phyloP scores from a whole-genome alignment of 2,113 vertebrate genomes.

The Papio anubis region DNA sequence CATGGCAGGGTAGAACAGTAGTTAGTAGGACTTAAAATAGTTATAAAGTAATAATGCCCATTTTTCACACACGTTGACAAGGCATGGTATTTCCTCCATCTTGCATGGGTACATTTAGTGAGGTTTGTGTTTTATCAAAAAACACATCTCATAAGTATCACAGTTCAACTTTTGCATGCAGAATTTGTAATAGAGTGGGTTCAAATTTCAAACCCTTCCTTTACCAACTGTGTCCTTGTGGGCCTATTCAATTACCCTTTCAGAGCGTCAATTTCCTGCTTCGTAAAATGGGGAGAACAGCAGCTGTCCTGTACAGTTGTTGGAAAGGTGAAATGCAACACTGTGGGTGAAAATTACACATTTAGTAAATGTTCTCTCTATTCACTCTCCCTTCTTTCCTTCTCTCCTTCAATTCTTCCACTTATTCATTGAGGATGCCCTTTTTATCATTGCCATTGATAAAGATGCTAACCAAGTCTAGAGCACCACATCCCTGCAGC shows the following conservation, averaged over 20 bases:
- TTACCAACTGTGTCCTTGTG: not conserved
- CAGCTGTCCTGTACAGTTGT: not conserved
- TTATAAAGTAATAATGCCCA: not conserved
- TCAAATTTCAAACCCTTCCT: not conserved
- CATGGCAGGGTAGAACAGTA: not conserved
- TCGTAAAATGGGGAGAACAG: not conserved
- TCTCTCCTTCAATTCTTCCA: not conserved
- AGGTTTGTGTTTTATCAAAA: not conserved
- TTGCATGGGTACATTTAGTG: not conserved
- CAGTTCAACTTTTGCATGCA: not conserved
- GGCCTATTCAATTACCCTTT: not conserved
- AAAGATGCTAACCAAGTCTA: not conserved
- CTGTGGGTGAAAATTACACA: not conserved
- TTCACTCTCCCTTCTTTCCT: not conserved
- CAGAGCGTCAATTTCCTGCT: not conserved
- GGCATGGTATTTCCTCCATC: not conserved
- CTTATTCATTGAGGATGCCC: not conserved
- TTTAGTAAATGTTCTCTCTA: not conserved
- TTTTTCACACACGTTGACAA: not conserved
- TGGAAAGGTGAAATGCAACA: not conserved
- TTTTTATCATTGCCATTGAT: not conserved
- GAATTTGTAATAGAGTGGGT: not conserved
- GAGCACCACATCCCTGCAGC: not conserved
- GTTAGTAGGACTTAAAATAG: not conserved
- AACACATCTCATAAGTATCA: not conserved